Evolutionary conservation across 2,888 invertebrate genomes (phyloP).

Genomic region (Polymixis flavicincta): DNA sequence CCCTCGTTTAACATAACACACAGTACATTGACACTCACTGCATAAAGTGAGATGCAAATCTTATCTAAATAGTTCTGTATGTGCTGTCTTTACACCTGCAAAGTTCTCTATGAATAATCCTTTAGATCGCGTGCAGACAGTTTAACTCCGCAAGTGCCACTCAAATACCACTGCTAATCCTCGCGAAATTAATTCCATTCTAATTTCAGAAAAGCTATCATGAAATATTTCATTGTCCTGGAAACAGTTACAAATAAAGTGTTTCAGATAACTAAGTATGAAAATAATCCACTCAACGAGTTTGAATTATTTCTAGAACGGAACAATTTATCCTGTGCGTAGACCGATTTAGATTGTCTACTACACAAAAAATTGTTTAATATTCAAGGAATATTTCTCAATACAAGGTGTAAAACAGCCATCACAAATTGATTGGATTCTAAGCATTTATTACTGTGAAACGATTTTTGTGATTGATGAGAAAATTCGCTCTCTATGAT

Average conservation of each 20-base stretch:
- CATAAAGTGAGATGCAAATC: too few species aligned
- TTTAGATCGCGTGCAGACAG: constrained; percentile 44
- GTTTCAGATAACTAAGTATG: neutral
- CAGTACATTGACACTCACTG: too few species aligned
- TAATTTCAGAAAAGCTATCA: constrained; percentile 21
- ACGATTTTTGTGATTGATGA: too few species aligned
- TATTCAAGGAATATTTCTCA: too few species aligned
- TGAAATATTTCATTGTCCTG: neutral
- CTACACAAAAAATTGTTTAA: too few species aligned
- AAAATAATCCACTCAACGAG: neutral
- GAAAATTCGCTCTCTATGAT: too few species aligned
- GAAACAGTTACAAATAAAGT: neutral
- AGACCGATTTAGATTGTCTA: neutral
- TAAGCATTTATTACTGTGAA: too few species aligned
- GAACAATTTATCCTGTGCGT: neutral
- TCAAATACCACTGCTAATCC: constrained; percentile 48
- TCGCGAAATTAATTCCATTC: constrained; percentile 33
- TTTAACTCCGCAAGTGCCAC: constrained; percentile 35
- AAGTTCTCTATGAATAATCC: constrained; percentile 2
- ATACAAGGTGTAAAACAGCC: too few species aligned
- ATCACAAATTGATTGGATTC: too few species aligned
- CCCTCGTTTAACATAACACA: too few species aligned
- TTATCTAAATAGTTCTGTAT: neutral
- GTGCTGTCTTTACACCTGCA: neutral
- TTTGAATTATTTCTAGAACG: neutral